Evolutionary conservation across 2,113 vertebrate genomes (phyloP).

Genomic region (Mohoua ochrocephala): DNA sequence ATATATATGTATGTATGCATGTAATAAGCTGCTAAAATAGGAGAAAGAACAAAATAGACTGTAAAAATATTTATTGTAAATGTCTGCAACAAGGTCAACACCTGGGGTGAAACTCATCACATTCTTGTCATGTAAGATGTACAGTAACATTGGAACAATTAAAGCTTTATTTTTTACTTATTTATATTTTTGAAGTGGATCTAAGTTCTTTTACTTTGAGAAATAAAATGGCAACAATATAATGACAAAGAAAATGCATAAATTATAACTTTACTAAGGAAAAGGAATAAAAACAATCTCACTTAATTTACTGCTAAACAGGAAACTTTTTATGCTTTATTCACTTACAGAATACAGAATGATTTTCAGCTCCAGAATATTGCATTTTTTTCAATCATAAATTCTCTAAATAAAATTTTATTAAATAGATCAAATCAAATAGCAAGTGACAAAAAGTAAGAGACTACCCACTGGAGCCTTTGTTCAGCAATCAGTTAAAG

Average conservation of each 20-base stretch:
- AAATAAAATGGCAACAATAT: neutral
- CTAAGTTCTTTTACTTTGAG: neutral
- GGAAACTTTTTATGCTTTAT: neutral
- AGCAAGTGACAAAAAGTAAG: neutral
- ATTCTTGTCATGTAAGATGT: neutral
- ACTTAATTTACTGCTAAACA: neutral
- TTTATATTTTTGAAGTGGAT: neutral
- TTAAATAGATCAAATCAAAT: conserved; percentile 2
- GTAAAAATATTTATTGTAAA: neutral
- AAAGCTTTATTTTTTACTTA: neutral
- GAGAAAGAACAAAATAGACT: neutral
- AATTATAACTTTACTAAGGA: neutral
- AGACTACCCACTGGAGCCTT: neutral
- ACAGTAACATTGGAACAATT: neutral
- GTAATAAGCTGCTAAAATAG: neutral
- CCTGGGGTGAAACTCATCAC: neutral
- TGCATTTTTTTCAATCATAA: neutral
- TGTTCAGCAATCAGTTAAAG: conserved; percentile 8
- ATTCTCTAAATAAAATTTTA: conserved; percentile 30
- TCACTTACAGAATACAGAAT: neutral
- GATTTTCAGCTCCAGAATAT: neutral
- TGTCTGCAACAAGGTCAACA: neutral
- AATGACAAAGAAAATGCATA: neutral
- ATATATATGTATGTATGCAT: no score
- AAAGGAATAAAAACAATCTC: neutral